These are phyloP conservation scores for Astropecten irregularis DNA, from an alignment of 53 echinoderm and acorn worm species.

Conservation along the genomic window DNA sequence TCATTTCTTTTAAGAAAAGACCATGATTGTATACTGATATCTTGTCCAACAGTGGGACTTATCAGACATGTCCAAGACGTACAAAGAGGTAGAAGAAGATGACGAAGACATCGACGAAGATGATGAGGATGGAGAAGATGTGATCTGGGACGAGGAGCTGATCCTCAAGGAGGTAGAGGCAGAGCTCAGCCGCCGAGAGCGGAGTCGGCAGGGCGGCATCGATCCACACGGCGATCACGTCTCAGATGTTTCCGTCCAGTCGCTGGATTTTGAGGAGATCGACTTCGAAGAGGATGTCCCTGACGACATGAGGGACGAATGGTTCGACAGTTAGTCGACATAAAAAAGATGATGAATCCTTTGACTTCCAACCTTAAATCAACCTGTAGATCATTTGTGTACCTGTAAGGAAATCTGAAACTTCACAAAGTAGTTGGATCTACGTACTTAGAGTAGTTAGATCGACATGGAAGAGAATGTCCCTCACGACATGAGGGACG, in stretches of 20 bases:
- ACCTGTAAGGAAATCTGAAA: no score
- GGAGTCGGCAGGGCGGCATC: not conserved
- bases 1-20: no score
- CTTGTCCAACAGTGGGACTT: constrained; percentile 49
- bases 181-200: constrained; percentile 22
- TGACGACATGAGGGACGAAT: not conserved
- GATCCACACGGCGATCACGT: not conserved
- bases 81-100: constrained; percentile 32
- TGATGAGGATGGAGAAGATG: constrained; percentile 12
- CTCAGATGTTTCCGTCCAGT: constrained; percentile 22
- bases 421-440: no score
- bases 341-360: no score
- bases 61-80: constrained; percentile 38
- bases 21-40: no score
- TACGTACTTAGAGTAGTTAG: no score
- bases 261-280: constrained; percentile 41
- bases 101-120: constrained; percentile 40
- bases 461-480: constrained; percentile 1
- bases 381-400: no score
- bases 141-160: constrained; percentile 39
- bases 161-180: constrained; percentile 35
- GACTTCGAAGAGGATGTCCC: not conserved
- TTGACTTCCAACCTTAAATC: not conserved
- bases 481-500: not conserved
- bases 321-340: constrained; percentile 34